phyloP scores from a whole-genome alignment of 2,113 vertebrate genomes.

The Notothenia rossii region DNA sequence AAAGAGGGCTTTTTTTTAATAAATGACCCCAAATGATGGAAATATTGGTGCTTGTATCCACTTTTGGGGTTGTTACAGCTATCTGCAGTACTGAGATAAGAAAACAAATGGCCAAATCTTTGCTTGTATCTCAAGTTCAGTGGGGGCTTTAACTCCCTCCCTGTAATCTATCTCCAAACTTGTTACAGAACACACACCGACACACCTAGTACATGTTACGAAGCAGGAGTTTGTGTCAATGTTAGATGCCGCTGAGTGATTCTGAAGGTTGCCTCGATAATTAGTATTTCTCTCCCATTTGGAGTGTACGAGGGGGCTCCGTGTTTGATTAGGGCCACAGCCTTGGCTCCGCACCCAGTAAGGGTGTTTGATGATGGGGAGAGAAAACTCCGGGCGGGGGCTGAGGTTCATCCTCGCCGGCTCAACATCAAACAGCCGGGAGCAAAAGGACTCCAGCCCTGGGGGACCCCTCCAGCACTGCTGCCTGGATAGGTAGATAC shows the following conservation, averaged over 20 bases:
- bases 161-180: conserved; percentile 28
- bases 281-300: conserved; percentile 68
- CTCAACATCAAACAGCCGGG: conserved; percentile 81
- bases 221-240: conserved; percentile 59
- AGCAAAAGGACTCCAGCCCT: conserved; percentile 75
- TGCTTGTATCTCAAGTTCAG: conserved; percentile 12
- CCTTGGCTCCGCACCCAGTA: conserved; percentile 75
- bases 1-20: too few species aligned
- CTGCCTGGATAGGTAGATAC: conserved; percentile 70
- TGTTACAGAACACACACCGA: not conserved
- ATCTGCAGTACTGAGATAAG: too few species aligned
- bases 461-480: conserved; percentile 69
- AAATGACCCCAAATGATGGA: too few species aligned
- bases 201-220: conserved; percentile 43
- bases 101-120: conserved; percentile 23
- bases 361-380: conserved; percentile 77
- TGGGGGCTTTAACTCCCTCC: not conserved
- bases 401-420: conserved; percentile 69
- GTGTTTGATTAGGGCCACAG: conserved; percentile 79
- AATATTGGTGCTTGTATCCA: too few species aligned
- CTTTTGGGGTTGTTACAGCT: too few species aligned
- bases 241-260: conserved; percentile 55
- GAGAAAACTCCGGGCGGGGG: conserved; percentile 57
- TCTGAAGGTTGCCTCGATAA: conserved; percentile 75
- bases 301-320: conserved; percentile 43